Evolutionary conservation across 2,888 invertebrate genomes (phyloP).

Genomic region (Shargacucullia verbasci): DNA sequence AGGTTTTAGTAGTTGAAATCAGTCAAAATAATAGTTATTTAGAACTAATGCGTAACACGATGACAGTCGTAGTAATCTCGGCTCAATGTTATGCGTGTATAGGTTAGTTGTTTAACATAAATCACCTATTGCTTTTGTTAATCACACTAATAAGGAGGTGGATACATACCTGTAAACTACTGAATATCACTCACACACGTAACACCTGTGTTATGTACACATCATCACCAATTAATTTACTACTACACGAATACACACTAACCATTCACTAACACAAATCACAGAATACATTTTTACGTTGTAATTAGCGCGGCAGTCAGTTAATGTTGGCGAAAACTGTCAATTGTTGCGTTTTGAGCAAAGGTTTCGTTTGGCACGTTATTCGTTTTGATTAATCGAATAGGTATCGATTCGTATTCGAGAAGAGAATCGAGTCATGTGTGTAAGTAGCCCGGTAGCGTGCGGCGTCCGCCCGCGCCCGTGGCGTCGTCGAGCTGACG

Average conservation of each 20-base stretch:
- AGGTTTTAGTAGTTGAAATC: not conserved
- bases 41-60: no score
- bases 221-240: slow-evolving; percentile 60
- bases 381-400: slow-evolving; percentile 69
- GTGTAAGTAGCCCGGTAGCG: slow-evolving; percentile 59
- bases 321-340: slow-evolving; percentile 26
- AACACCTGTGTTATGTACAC: slow-evolving; percentile 55
- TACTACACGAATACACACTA: slow-evolving; percentile 56
- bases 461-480: slow-evolving; percentile 76
- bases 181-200: slow-evolving; percentile 49
- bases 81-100: not conserved
- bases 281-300: slow-evolving; percentile 56
- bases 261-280: slow-evolving; percentile 72
- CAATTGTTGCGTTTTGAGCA: slow-evolving; percentile 60
- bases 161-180: slow-evolving; percentile 59
- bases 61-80: not conserved
- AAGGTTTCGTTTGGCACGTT: slow-evolving; percentile 59
- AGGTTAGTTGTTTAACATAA: slow-evolving; percentile 10
- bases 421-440: slow-evolving; percentile 55
- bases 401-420: slow-evolving; percentile 80
- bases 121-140: slow-evolving; percentile 1
- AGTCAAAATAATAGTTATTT: no score
- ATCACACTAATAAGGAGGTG: not conserved
- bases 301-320: slow-evolving; percentile 48
- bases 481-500: slow-evolving; percentile 74